These are phyloP conservation scores for Athene cunicularia DNA, from an alignment of 2,113 vertebrate species.

Conservation along the genomic window DNA sequence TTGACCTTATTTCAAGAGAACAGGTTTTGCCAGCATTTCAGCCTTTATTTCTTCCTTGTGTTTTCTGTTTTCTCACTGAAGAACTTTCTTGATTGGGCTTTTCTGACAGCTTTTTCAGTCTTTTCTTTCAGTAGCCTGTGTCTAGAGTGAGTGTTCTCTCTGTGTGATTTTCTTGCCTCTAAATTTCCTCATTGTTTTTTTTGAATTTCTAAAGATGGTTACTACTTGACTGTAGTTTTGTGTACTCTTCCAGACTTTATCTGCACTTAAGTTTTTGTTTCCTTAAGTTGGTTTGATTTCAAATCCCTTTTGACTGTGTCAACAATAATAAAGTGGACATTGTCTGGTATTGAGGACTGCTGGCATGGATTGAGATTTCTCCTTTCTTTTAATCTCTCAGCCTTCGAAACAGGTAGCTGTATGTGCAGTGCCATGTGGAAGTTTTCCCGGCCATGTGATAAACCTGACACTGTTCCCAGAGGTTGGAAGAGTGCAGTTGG, in stretches of 20 bases:
- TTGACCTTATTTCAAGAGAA: background rate
- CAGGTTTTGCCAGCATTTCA: background rate
- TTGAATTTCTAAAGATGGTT: background rate
- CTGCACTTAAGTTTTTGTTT: background rate
- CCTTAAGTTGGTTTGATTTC: slow-evolving; percentile 25
- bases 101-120: background rate
- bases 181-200: background rate
- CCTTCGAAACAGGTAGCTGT: slow-evolving; percentile 21
- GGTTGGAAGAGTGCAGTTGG: background rate
- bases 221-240: background rate
- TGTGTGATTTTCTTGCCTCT: background rate
- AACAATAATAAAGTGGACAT: background rate
- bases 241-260: background rate
- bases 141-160: background rate
- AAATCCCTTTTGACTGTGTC: slow-evolving; percentile 7
- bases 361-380: background rate
- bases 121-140: background rate
- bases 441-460: background rate
- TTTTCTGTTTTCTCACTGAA: background rate
- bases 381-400: background rate
- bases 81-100: background rate
- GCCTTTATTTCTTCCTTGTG: background rate
- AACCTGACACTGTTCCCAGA: background rate
- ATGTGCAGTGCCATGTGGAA: background rate
- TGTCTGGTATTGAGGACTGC: slow-evolving; percentile 1